phyloP scores from a whole-genome alignment of 2,113 vertebrate genomes.

The Lasiurus cinereus region DNA sequence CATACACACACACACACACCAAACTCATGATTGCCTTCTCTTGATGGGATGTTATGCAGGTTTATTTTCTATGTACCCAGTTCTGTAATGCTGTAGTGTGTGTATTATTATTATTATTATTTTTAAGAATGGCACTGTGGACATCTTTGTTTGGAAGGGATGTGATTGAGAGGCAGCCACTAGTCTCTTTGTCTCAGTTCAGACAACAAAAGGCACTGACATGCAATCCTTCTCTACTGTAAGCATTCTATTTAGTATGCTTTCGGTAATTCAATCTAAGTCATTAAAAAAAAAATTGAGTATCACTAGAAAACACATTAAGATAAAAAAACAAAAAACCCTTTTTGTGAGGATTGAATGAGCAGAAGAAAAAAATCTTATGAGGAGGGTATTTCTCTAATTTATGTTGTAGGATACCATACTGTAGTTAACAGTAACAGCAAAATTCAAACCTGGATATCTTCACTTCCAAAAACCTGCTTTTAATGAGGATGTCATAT shows the following conservation, averaged over 20 bases:
- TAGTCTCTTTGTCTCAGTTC: neutral
- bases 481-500: neutral
- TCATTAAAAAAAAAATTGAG: neutral
- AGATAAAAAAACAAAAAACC: constrained; percentile 6
- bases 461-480: neutral
- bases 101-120: neutral
- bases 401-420: neutral
- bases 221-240: constrained; percentile 10
- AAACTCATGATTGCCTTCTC: constrained; percentile 42
- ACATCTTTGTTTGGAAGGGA: constrained; percentile 24
- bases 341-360: neutral
- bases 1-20: fast-evolving
- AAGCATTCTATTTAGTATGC: constrained; percentile 40
- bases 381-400: neutral
- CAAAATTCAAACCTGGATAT: constrained; percentile 37
- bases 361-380: neutral
- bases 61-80: constrained; percentile 15
- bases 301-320: constrained; percentile 46
- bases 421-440: neutral
- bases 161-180: neutral
- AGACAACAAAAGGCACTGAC: constrained; percentile 49
- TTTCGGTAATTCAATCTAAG: constrained; percentile 63
- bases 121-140: neutral
- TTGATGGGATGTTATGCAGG: neutral
- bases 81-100: neutral